Conservation (phyloP, 1,140 invertebrate genomes). For the Macrobrachium rosenbergii region DNA sequence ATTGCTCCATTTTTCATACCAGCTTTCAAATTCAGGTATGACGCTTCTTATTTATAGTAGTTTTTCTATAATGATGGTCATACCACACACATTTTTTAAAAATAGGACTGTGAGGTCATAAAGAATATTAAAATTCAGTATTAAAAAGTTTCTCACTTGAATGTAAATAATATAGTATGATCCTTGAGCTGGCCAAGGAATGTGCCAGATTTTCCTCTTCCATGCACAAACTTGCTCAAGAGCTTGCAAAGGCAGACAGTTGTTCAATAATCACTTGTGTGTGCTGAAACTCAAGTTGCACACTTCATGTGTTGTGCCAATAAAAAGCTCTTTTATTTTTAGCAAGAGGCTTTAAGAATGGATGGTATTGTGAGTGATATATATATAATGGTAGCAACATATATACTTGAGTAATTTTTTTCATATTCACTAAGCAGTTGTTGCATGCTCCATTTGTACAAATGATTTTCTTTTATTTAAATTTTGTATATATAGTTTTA, state of each 20-base stretch:
- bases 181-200: slow-evolving; percentile 10
- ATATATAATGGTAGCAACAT: background rate
- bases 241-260: slow-evolving; percentile 43
- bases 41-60: too few species aligned
- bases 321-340: slow-evolving; percentile 31
- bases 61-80: background rate
- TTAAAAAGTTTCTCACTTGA: background rate
- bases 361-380: slow-evolving; percentile 25
- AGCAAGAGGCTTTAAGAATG: slow-evolving; percentile 47
- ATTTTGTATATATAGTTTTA: slow-evolving; percentile 38
- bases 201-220: slow-evolving; percentile 31
- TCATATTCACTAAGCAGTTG: slow-evolving; percentile 29
- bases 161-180: slow-evolving; percentile 1
- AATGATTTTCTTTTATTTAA: slow-evolving; percentile 35
- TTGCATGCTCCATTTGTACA: slow-evolving; percentile 33
- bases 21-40: too few species aligned
- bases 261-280: background rate
- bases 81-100: background rate
- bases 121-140: too few species aligned
- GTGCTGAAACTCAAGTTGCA: slow-evolving; percentile 5
- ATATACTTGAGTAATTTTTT: slow-evolving; percentile 15
- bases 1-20: too few species aligned
- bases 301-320: slow-evolving; percentile 48
- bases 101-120: background rate
- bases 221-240: slow-evolving; percentile 56